A percentile compares a stretch with the other conserved stretches of the same genome.
These are phyloP conservation scores for Porites australiensis DNA, from an alignment of 64 coral and sea anemone genomes.

Conservation along the genomic window DNA sequence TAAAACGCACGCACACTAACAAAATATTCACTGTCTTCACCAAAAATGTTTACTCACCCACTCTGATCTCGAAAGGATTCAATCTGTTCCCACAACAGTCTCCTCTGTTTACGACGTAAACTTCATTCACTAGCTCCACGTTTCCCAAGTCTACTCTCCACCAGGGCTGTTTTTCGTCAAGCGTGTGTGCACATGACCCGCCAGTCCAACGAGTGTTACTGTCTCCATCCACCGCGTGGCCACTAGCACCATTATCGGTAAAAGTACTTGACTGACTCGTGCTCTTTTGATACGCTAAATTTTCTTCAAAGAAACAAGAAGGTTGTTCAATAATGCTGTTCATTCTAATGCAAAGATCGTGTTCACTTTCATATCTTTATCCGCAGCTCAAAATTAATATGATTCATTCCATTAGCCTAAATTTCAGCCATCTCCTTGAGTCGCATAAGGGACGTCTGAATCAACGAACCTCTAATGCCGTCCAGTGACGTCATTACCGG, in stretches of 20 bases:
- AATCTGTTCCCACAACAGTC: not conserved
- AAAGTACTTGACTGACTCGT: not conserved
- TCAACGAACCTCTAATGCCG: no score
- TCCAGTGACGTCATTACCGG: no score
- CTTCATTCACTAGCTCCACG: not conserved
- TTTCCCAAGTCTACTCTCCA: slow-evolving; percentile 11
- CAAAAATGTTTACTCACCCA: not conserved
- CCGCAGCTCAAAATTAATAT: not conserved
- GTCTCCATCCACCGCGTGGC: not conserved
- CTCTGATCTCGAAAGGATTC: not conserved
- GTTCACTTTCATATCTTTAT: no score
- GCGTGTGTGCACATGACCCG: not conserved
- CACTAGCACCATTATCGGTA: not conserved
- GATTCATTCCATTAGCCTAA: not conserved
- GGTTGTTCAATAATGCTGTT: no score
- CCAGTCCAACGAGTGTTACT: not conserved
- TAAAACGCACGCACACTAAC: no score
- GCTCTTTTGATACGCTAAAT: not conserved
- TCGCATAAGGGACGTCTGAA: not conserved
- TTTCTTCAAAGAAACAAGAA: not conserved
- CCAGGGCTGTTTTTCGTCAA: not conserved
- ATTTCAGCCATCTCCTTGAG: not conserved
- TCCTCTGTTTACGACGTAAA: slow-evolving; percentile 5
- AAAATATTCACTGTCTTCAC: no score
- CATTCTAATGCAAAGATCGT: no score